Conservation (phyloP, 2,888 invertebrate genomes). For the Hemaris fuciformis region DNA sequence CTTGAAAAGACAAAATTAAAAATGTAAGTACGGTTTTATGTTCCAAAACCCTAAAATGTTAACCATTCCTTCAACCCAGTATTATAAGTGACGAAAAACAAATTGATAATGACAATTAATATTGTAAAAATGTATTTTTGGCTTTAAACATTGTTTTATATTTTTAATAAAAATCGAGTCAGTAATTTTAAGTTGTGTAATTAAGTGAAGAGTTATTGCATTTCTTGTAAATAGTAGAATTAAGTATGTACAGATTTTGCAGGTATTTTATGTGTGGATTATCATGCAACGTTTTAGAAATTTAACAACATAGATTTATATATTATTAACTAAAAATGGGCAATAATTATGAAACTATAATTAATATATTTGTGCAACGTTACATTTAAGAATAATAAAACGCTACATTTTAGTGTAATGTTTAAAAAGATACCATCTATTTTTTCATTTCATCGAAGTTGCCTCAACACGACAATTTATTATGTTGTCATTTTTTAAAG, state of each 20-base stretch:
- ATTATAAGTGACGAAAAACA: conserved; percentile 45
- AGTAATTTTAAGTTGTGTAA: conserved; percentile 67
- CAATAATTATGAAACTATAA: no score
- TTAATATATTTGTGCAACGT: no score
- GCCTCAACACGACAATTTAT: background rate
- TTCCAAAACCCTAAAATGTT: conserved; percentile 31
- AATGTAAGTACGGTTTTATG: conserved; percentile 8
- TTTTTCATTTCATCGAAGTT: background rate
- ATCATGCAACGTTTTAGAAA: background rate
- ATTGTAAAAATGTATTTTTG: conserved; percentile 39
- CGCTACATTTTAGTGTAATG: no score
- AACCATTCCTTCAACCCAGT: conserved; percentile 68
- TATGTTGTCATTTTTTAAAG: background rate
- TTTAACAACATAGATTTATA: background rate
- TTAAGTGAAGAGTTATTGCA: conserved; percentile 42
- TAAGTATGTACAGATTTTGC: conserved; percentile 6
- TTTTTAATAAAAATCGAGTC: conserved; percentile 65
- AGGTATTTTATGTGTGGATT: background rate
- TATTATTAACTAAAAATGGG: no score
- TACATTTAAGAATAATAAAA: no score
- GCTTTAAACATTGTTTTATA: conserved; percentile 52
- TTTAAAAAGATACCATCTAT: no score
- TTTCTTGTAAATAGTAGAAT: conserved; percentile 27
- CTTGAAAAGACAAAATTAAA: conserved; percentile 9
- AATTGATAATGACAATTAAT: conserved; percentile 26